Conservation (phyloP, 1,140 invertebrate species). For the Sitophilus oryzae region DNA sequence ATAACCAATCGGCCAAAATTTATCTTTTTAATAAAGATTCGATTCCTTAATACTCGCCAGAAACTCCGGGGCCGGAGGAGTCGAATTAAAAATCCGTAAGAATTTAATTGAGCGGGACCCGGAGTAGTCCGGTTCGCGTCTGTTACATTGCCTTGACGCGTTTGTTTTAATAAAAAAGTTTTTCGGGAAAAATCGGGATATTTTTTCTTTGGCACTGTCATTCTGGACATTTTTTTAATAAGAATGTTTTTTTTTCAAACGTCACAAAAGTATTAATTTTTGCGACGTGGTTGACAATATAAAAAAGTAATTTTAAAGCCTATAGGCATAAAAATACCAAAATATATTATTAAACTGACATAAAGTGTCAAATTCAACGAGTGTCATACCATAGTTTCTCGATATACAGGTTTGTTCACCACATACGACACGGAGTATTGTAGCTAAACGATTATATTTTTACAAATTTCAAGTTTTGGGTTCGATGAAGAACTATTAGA, state of each 20-base stretch:
- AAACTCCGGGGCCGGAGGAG: not conserved
- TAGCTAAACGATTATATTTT: too few relatives aligned
- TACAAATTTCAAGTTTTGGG: too few relatives aligned
- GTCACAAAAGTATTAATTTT: too few relatives aligned
- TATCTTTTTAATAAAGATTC: not conserved
- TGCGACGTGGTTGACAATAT: too few relatives aligned
- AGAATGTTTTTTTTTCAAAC: slow-evolving; percentile 1
- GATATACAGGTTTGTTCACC: too few relatives aligned
- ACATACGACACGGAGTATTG: too few relatives aligned
- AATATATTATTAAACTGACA: too few relatives aligned
- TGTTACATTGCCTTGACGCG: not conserved
- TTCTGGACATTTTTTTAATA: too few relatives aligned
- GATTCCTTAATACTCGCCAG: not conserved
- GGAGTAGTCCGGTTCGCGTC: not conserved
- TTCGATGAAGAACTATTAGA: too few relatives aligned
- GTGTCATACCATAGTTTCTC: not conserved
- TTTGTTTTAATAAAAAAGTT: not conserved
- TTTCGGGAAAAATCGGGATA: not conserved
- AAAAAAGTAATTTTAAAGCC: too few relatives aligned
- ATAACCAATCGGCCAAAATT: not conserved
- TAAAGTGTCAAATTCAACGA: too few relatives aligned
- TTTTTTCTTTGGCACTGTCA: not conserved
- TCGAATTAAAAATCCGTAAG: not conserved
- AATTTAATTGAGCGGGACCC: not conserved
- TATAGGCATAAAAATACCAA: too few relatives aligned